Conservation (phyloP, 2,888 invertebrate genomes). For the Holacanthella duospinosa region DNA sequence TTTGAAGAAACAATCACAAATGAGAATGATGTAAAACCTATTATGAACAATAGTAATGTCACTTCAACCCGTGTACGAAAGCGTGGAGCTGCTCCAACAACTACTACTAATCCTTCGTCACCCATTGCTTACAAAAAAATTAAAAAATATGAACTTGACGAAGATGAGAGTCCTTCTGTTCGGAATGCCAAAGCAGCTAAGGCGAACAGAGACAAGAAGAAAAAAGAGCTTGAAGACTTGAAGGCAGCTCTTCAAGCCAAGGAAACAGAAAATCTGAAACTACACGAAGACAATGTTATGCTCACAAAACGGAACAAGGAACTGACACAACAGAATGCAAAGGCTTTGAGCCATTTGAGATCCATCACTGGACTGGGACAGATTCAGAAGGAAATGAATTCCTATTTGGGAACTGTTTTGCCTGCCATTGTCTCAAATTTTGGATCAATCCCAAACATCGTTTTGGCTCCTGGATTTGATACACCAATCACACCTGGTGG, state of each 20-base stretch:
- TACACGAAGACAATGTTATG: background rate
- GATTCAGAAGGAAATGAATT: background rate
- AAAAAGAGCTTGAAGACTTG: conserved; percentile 18
- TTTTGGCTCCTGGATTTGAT: background rate
- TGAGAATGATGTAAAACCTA: conserved; percentile 7
- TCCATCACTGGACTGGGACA: background rate
- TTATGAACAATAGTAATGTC: background rate
- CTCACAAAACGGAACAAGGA: background rate
- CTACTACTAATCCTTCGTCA: no score
- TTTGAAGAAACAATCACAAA: no score
- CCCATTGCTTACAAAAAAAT: background rate
- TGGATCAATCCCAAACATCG: background rate
- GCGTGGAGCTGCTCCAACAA: conserved; percentile 9
- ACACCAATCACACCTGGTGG: background rate
- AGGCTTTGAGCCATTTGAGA: background rate
- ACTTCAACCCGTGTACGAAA: conserved; percentile 7
- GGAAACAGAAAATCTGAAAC: background rate
- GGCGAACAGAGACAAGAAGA: conserved; percentile 30
- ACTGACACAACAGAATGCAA: conserved; percentile 1
- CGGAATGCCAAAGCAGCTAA: conserved; percentile 34
- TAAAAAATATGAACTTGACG: conserved; percentile 30
- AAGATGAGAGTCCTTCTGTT: conserved; percentile 22
- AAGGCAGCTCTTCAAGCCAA: background rate
- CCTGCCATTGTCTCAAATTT: background rate
- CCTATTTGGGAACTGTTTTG: background rate